Conservation (phyloP, 2,113 vertebrate species). For the Taxidea taxus region DNA sequence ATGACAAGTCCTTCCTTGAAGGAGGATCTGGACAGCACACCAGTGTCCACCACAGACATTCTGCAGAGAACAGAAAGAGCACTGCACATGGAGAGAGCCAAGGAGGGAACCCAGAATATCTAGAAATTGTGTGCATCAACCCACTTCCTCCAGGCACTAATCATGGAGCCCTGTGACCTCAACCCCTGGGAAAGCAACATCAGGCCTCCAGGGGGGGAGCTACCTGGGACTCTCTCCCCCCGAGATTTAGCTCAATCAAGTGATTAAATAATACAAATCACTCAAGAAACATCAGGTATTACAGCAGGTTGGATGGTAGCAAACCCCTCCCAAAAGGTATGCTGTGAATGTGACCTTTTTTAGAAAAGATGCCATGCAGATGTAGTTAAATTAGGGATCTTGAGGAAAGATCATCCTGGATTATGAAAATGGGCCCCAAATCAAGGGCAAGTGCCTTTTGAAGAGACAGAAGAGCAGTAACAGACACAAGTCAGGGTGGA, state of each 20-base stretch:
- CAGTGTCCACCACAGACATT: not conserved
- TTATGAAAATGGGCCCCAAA: not conserved
- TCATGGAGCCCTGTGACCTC: not conserved
- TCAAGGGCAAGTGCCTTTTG: not conserved
- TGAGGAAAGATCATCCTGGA: not conserved
- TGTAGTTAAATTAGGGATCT: not conserved
- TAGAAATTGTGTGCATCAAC: not conserved
- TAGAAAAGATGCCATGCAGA: not conserved
- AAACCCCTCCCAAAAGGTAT: not conserved
- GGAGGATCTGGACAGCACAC: not conserved
- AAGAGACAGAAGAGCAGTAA: not conserved
- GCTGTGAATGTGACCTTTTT: not conserved
- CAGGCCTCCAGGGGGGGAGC: not conserved
- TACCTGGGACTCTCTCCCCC: not conserved
- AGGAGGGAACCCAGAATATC: not conserved
- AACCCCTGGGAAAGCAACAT: not conserved
- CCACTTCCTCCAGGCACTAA: not conserved
- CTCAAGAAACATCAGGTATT: not conserved
- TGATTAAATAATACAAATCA: not conserved
- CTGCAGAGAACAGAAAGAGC: not conserved
- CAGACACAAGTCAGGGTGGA: not conserved
- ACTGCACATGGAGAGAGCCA: not conserved
- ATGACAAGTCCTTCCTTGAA: not conserved
- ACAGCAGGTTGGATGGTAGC: not conserved
- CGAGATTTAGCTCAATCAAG: not conserved